phyloP scores from a whole-genome alignment of 2,113 vertebrate species.

The Tachysurus fulvidraco region DNA sequence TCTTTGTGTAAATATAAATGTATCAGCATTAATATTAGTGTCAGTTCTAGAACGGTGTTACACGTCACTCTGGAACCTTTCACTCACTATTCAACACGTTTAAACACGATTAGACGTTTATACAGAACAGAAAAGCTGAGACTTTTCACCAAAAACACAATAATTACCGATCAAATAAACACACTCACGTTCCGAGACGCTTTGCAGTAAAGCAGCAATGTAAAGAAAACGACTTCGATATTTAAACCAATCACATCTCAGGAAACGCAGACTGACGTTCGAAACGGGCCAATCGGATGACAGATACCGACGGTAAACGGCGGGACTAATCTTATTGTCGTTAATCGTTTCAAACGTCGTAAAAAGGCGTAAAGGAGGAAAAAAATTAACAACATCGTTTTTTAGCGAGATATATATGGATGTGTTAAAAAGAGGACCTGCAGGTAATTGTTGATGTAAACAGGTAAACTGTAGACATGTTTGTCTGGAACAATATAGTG shows the following conservation, averaged over 20 bases:
- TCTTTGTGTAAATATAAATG: background rate
- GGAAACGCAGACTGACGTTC: background rate
- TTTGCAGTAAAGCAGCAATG: slow-evolving; percentile 16
- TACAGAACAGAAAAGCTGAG: background rate
- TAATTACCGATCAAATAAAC: background rate
- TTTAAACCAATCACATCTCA: slow-evolving; percentile 21
- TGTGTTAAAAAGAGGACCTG: too few relatives aligned
- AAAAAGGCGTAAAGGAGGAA: background rate
- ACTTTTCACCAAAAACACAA: background rate
- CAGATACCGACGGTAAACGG: background rate
- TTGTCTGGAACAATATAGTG: background rate
- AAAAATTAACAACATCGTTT: background rate
- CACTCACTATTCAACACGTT: background rate
- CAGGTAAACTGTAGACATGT: background rate
- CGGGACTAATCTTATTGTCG: background rate
- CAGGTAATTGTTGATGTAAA: too few relatives aligned
- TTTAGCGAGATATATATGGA: too few relatives aligned
- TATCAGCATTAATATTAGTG: background rate
- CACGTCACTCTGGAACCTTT: too few relatives aligned
- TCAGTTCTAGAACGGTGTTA: background rate
- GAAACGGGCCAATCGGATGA: background rate
- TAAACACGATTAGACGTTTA: background rate
- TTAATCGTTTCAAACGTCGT: slow-evolving; percentile 22
- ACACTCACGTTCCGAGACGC: background rate
- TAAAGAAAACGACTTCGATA: background rate